Evolutionary conservation across 2,797 vertebrate genomes (phyloP).

Genomic region (Sebastiscus tertius): DNA sequence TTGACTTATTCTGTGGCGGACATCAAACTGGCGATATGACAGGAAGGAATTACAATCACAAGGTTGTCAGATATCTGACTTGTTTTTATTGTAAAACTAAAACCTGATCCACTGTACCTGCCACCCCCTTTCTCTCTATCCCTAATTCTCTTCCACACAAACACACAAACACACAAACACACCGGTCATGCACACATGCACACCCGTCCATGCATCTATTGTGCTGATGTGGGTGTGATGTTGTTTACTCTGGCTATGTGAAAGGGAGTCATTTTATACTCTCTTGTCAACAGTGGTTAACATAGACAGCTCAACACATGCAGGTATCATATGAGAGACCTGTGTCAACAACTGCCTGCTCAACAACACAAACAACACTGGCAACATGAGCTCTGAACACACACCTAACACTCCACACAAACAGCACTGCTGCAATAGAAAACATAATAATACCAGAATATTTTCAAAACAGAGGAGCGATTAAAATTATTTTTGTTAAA

Average conservation of each 20-base stretch:
- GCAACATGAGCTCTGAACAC: slow-evolving; percentile 15
- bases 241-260: slow-evolving; percentile 36
- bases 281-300: slow-evolving; percentile 38
- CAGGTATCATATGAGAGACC: slow-evolving; percentile 13
- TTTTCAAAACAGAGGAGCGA: background rate
- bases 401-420: background rate
- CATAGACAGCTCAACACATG: background rate
- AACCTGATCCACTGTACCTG: background rate
- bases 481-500: background rate
- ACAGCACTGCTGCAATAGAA: background rate
- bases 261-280: slow-evolving; percentile 27
- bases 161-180: slow-evolving; percentile 18
- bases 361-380: background rate
- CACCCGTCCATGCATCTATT: slow-evolving; percentile 13
- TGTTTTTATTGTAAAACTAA: background rate
- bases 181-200: slow-evolving; percentile 3
- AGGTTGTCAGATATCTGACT: background rate
- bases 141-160: slow-evolving; percentile 5
- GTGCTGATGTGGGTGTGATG: slow-evolving; percentile 21
- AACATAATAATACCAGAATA: background rate
- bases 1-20: background rate
- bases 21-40: background rate
- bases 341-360: background rate
- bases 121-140: background rate
- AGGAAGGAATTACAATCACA: background rate